Evolutionary conservation across 2,113 vertebrate species (phyloP), one percentile per base, ranked within the genome.

Genomic region (Gavia stellata): DNA sequence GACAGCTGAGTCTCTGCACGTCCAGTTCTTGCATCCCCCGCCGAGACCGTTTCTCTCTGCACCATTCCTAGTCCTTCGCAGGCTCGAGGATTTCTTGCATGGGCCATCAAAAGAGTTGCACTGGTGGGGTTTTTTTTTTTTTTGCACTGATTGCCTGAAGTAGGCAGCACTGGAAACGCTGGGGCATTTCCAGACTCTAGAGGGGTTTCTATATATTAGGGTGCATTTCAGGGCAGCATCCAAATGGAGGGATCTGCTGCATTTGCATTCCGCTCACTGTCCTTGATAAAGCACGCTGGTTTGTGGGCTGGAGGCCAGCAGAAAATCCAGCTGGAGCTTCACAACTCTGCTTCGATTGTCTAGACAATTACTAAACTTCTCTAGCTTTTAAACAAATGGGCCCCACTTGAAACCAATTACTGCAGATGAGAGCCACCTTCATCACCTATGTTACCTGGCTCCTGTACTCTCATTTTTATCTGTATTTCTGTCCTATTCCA

Each of bases 11-110:
- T 23, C 42, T 79, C 52, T 55, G 33, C 4, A 1, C 2, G 2
- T 29, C 23, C 1, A 9, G 40, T 61, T 80, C 65, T 21, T 25
- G 11, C 58, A 45, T 42, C 80, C 26, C 24, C 91, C 38, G 63
- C 53, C 2, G 2, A 5, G 40, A 20, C 24, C 4, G 1, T 38
- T 68, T 31, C 7, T 55, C 42, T 55, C 52, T 75, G 61, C 28
- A 1, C 66, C 0, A 0, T 83, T 86, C 75, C 58, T n/a, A 19
- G 0, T 14, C 34, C 23, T 45, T 3, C 9, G 2, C 6, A 21
- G 16, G 71, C 66, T 68, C 9, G 1, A 68, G 71, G 52, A 52
- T 23, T 72, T 72, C n/a, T 61, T 31, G 62, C 26, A 4, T 11
- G 26, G 83, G 31, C 45, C 38, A 10, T 15, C 45, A 3, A 2